Base-by-base conservation (phyloP, 2,888 invertebrate species). In the Seira sanloemensis region DNA sequence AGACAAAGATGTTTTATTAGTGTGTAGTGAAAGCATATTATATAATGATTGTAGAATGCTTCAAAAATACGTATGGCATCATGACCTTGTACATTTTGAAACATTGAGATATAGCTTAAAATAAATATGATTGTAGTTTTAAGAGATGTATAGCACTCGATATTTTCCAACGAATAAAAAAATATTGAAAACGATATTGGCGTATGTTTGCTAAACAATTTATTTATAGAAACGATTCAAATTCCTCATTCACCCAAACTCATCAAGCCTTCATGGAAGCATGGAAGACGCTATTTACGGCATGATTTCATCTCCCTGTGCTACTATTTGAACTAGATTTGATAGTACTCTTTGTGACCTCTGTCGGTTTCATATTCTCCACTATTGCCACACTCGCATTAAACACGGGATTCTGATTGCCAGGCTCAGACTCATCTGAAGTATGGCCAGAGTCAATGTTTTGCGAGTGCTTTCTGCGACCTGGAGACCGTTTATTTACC, bases 361-460 rank as follows among this genome's bases (percentile, higher is more conserved):
- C 62, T 2, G 19, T 19, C 19, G 62, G 2, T 2, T 19, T 58
- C n/a, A 16, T n/a, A 37, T 7, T 4, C 37, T 37, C 5, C 37
- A 37, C 5, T 37, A 16, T 2, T 4, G n/a, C 58, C n/a, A 58
- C 9, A 2, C 21, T 23, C 21, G 9, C 62, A 62, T 62, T 23
- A 62, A 62, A 62, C 23, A 62, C 19, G 4, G 21, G 21, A 62
- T n/a, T 62, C 21, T 62, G 62, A 24, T 79, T 73, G 7, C 37
- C 72, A 2, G 67, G 26, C 12, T 79, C 79, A 0, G 79, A 79
- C n/a, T 79, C 79, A 37, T 66, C n/a, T 21, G 72, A 73, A 1
- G 73, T 18, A 71, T 78, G 24, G 0, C 25, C 54, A 0, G 66
- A 21, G 0, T 66, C n/a, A 2, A 54, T 50, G 2, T 67, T 24